Base-by-base conservation (phyloP, 2,888 invertebrate genomes). In the Epistrophe grossulariae region DNA sequence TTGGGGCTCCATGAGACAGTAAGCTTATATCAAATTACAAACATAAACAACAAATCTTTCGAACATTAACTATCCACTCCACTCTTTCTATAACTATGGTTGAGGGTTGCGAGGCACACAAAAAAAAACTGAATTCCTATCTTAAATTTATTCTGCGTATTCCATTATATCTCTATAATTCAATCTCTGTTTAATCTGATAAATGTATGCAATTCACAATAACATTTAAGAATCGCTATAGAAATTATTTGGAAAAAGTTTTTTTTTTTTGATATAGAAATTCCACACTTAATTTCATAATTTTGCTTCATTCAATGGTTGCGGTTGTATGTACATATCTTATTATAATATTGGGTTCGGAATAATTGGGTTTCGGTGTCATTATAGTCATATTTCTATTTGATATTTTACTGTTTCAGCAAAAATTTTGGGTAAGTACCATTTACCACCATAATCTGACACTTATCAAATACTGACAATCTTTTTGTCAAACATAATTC, bases 1-100 rank as follows among this genome's bases (percentile, higher is more conserved):
- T 93, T 95, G 95, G 95, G 95, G 95, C 89, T 95, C 95, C 83
- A 95, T 95, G 93, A 93, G 95, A 93, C 94, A 95, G 94, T 94
- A 93, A 94, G 94, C 90, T 82, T 89, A 88, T 88, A 31, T 50
- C 1, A 45, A 68, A 68, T 70, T 68, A 40, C 13, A 62, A 70
- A 62, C 70, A n/a, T n/a, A 79, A 74, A 68, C 45, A 85, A 78
- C 70, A 55, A 48, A 15, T 68, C 71, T 77, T 87, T 79, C 79
- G 59, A 79, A 62, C 57, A 62, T 70, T 87, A 78, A 15, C n/a
- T n/a, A n/a, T 35, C 38, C 55, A 15, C 24, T 17, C 4, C 62
- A 64, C 40, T 64, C 11, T 7, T 45, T 55, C 13, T 5, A 38
- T 40, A n/a, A n/a, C 55, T 70, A 24, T 24, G 66, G 55, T 50